A percentile compares a stretch with the other conserved stretches of the same genome.
phyloP scores from a whole-genome alignment of 2,888 invertebrate species.

The Notodonta ziczac region DNA sequence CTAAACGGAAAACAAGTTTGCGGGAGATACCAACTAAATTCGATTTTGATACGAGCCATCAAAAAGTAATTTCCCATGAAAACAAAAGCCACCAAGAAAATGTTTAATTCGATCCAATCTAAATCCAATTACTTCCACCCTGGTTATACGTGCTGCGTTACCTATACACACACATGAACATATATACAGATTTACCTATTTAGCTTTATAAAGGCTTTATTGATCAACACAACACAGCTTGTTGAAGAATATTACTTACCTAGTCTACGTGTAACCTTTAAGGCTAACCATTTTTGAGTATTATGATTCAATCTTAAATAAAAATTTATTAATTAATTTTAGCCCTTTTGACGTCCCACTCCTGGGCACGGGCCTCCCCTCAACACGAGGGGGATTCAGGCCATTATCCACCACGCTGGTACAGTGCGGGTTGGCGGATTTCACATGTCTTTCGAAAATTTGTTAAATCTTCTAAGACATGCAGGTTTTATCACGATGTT shows the following conservation, averaged over 20 bases:
- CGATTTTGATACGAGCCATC: slow-evolving; percentile 76
- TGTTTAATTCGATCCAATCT: slow-evolving; percentile 79
- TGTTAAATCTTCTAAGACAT: too few species aligned
- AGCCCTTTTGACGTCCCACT: too few species aligned
- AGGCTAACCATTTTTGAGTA: too few species aligned
- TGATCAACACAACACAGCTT: background rate
- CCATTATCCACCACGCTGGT: too few species aligned
- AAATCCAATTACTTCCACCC: slow-evolving; percentile 75
- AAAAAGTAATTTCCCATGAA: slow-evolving; percentile 75
- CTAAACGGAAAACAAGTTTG: slow-evolving; percentile 28
- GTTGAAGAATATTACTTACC: background rate
- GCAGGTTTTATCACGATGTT: too few species aligned
- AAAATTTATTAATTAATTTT: too few species aligned
- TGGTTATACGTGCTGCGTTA: background rate
- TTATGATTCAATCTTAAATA: too few species aligned
- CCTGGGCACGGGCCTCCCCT: too few species aligned
- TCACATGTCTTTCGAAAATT: too few species aligned
- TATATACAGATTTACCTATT: background rate
- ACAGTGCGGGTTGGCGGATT: too few species aligned
- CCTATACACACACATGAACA: background rate
- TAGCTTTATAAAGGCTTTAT: background rate
- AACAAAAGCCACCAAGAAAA: slow-evolving; percentile 74
- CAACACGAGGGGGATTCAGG: too few species aligned
- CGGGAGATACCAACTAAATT: slow-evolving; percentile 53
- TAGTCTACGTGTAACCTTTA: too few species aligned